A percentile compares a stretch with the other conserved stretches of the same genome.
These are phyloP conservation scores for Drosophila emarginata DNA, from an alignment of 2,888 invertebrate species.

Conservation along the genomic window DNA sequence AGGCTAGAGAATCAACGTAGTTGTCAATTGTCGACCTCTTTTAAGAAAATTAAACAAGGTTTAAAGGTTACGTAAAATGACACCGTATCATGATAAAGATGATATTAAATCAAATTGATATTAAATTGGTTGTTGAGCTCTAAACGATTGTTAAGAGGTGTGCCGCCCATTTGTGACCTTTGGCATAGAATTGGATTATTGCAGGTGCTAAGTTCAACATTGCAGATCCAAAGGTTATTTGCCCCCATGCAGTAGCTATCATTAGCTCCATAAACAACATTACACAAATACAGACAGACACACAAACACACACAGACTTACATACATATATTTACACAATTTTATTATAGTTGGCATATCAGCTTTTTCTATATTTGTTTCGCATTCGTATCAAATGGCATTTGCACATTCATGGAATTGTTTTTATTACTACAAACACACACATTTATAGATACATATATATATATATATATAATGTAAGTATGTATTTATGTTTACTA, in stretches of 20 bases:
- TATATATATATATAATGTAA: background rate
- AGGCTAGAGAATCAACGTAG: no score
- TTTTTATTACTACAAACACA: slow-evolving; percentile 30
- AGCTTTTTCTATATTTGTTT: slow-evolving; percentile 57
- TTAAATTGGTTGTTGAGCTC: background rate
- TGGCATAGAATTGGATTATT: background rate
- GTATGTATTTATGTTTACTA: slow-evolving; percentile 6
- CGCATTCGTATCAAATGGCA: slow-evolving; percentile 48
- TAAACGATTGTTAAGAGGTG: background rate
- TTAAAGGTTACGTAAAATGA: no score
- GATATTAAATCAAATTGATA: background rate
- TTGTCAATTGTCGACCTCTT: no score
- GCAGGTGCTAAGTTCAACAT: slow-evolving; percentile 1
- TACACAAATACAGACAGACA: slow-evolving; percentile 23
- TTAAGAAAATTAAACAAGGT: no score
- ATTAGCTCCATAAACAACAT: slow-evolving; percentile 34
- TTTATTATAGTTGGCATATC: slow-evolving; percentile 48
- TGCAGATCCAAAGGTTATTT: slow-evolving; percentile 1
- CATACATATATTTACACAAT: slow-evolving; percentile 26
- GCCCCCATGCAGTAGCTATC: slow-evolving; percentile 12
- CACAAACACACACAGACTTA: slow-evolving; percentile 13
- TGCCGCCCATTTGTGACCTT: background rate
- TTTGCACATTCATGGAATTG: slow-evolving; percentile 49
- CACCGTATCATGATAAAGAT: background rate
- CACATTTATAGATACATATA: background rate